Base-by-base conservation (phyloP, 2,888 invertebrate species). In the Nemurella pictetii region DNA sequence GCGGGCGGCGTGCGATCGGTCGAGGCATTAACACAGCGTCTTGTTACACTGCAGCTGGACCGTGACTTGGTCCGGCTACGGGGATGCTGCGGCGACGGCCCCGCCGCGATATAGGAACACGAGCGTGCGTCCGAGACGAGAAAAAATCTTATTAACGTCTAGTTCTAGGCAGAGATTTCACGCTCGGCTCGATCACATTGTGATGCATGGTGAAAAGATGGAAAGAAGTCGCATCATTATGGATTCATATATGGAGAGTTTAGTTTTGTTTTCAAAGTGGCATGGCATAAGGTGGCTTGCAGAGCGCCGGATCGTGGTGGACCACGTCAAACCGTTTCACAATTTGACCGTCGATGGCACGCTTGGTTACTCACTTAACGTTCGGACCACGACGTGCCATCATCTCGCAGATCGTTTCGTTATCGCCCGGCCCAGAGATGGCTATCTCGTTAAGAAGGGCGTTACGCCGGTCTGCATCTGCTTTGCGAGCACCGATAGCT, bases 191-290 rank as follows among this genome's bases (percentile, higher is more conserved):
- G 9, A 55, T 20, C 55, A 32, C 32, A 20, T 55, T 55, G 55
- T 20, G 9, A 55, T 55, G 55, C 55, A 55, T 20, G 55, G 12
- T n/a, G n/a, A 7, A 55, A 55, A 12, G 55, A 20, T 20, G 9
- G 55, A 85, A 86, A 86, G 85, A 85, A 84, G 84, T 85, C 83
- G 74, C 83, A 81, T 85, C 84, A 85, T 86, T 86, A 86, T 28
- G 82, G 80, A 86, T 86, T 86, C 86, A 86, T 86, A 85, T 86
- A 85, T 86, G 86, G 84, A 84, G 82, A 83, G 73, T 32, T 83
- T 32, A 28, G 77, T 83, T 30, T 15, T 78, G 29, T 29, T 78
- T 78, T 75, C 15, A 55, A 55, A 55, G 20, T 20, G 55, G 1
- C 20, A 20, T n/a, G n/a, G 9, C 55, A 9, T 36, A 36, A 36